A percentile compares a stretch with the other conserved stretches of the same genome.
Evolutionary conservation across 2,113 vertebrate species (phyloP).

Genomic region (Oncorhynchus clarkii): DNA sequence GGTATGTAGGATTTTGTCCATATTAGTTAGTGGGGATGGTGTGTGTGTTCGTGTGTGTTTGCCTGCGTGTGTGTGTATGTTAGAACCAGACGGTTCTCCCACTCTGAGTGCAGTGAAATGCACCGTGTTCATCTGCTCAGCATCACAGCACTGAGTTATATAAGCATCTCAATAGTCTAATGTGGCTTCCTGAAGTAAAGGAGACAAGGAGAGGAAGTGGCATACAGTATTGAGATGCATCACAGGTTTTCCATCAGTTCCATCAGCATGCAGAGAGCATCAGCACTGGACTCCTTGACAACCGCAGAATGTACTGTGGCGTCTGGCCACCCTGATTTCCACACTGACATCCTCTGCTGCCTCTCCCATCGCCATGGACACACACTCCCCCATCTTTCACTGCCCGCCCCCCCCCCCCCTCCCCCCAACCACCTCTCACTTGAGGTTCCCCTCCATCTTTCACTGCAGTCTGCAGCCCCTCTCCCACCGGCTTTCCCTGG

Average conservation of each 20-base stretch:
- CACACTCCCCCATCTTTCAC: slow-evolving; percentile 34
- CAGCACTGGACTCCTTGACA: slow-evolving; percentile 58
- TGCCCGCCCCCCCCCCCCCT: slow-evolving; percentile 21
- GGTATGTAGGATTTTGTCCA: background rate
- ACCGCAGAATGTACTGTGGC: slow-evolving; percentile 52
- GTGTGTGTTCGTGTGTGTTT: background rate
- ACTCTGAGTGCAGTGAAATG: slow-evolving; percentile 1
- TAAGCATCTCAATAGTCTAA: background rate
- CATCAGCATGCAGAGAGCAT: slow-evolving; percentile 58
- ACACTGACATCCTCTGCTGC: slow-evolving; percentile 63
- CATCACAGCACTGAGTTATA: background rate
- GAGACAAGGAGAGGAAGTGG: background rate
- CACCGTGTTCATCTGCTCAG: slow-evolving; percentile 5
- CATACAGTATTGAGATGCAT: background rate
- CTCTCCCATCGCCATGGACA: slow-evolving; percentile 60
- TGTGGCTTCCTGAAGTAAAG: background rate
- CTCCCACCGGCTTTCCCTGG: background rate
- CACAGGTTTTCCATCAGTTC: background rate
- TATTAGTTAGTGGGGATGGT: background rate
- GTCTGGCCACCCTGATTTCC: slow-evolving; percentile 63
- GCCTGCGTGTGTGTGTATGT: slow-evolving; percentile 10
- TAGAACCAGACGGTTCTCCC: slow-evolving; percentile 33
- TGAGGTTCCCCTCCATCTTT: slow-evolving; percentile 32
- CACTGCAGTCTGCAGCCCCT: background rate
- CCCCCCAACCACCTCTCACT: background rate